Percentiles rank a stretch among this genome's conserved stretches.
Evolutionary conservation across 1,140 invertebrate genomes (phyloP).

Genomic region (Drosophila lacteicornis): DNA sequence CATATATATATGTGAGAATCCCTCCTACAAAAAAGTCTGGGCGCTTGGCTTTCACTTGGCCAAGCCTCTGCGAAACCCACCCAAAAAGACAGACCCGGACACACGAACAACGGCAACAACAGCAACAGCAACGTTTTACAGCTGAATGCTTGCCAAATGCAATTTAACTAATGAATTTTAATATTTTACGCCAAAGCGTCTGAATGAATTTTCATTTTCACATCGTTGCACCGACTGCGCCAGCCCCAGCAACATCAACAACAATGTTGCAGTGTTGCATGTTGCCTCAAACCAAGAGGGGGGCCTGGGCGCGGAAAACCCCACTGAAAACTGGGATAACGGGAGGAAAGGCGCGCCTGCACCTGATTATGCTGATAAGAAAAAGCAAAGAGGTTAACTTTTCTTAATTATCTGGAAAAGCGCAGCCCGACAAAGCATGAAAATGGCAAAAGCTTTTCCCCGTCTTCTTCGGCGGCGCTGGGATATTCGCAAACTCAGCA

Average conservation of each 20-base stretch:
- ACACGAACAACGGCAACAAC: slow-evolving; percentile 23
- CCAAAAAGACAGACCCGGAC: slow-evolving; percentile 54
- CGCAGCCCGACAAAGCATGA: slow-evolving; percentile 45
- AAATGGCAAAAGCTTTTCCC: slow-evolving; percentile 24
- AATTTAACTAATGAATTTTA: slow-evolving; percentile 85
- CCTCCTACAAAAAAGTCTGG: slow-evolving; percentile 13
- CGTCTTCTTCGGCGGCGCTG: slow-evolving; percentile 6
- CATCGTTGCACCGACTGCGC: slow-evolving; percentile 82
- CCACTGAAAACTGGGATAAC: slow-evolving; percentile 5
- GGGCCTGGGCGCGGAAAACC: neutral
- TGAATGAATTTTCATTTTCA: slow-evolving; percentile 84
- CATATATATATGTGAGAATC: slow-evolving; percentile 37
- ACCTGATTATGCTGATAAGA: slow-evolving; percentile 80
- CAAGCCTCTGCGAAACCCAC: slow-evolving; percentile 57
- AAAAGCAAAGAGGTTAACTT: slow-evolving; percentile 80
- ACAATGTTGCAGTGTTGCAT: slow-evolving; percentile 43
- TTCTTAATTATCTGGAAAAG: slow-evolving; percentile 83
- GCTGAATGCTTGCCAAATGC: slow-evolving; percentile 83
- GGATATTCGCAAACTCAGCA: slow-evolving; percentile 51
- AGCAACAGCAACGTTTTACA: slow-evolving; percentile 65
- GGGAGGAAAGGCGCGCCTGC: slow-evolving; percentile 36
- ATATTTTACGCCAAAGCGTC: slow-evolving; percentile 82
- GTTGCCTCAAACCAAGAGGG: neutral
- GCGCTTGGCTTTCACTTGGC: slow-evolving; percentile 57
- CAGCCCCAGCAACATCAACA: slow-evolving; percentile 55